Base-by-base conservation (phyloP, 1,140 invertebrate genomes). In the Apis laboriosa region DNA sequence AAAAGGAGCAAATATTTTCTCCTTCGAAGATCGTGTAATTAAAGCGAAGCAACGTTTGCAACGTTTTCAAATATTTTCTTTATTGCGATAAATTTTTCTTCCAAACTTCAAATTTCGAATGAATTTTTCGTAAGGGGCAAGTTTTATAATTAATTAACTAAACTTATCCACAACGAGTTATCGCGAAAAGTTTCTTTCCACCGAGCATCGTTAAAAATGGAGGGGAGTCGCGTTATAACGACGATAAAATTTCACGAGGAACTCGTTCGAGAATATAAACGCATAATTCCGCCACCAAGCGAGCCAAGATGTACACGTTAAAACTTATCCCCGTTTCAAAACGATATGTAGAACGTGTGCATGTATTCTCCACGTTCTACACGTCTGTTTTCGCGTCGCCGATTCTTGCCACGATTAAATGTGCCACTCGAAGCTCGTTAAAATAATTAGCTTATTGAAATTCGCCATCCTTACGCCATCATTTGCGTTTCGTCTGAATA, bases 371-470 rank as follows among this genome's bases (percentile, higher is more conserved):
- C 19, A 56, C 55, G 8, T 17, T 56, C 17, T 15, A 28, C 34
- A n/a, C 8, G 19, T n/a, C 15, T 24, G 28, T 56, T 73, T 56
- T 63, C 61, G 72, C 75, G 56, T 84, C 34, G 70, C 21, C 55
- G 58, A 74, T 71, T 51, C 61, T 49, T 12, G 64, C 17, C 56
- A 75, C 63, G 78, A 84, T 70, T 53, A 75, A 51, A n/a, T 49
- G 51, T 34, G 34, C 34, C 43, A 70, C 58, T 79, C 49, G 72
- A 86, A 82, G 63, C 86, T 90, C 80, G 83, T 91, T 90, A 88
- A 84, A 84, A 74, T 85, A 91, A 87, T 89, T 87, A 75, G 83
- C 78, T 73, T 80, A 28, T 9, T 19, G 49, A 11, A 43, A 24
- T 24, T 24, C 12, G 17, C 11, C 1, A 9, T 21, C n/a, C 19